Conservation (phyloP, 37 sponge, comb jelly and placozoan species). For the Haliclona indistincta region DNA sequence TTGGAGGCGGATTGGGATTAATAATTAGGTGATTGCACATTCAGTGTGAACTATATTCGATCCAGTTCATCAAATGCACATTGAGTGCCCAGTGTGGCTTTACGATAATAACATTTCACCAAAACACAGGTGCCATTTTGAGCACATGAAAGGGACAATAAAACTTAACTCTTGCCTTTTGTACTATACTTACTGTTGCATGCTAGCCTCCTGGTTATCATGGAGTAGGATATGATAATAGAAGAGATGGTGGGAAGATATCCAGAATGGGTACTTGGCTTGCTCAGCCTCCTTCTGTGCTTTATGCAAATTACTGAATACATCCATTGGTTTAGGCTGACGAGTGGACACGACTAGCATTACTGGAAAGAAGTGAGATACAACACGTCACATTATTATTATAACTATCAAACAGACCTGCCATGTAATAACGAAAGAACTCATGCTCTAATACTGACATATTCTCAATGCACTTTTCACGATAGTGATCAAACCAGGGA, state of each 20-base stretch:
- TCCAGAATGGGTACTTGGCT: constrained; percentile 63
- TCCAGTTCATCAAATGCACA: no score
- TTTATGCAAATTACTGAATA: constrained; percentile 47
- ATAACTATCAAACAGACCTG: constrained; percentile 29
- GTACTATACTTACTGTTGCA: constrained; percentile 25
- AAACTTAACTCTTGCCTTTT: no score
- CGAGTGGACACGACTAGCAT: constrained; percentile 73
- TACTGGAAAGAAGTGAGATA: constrained; percentile 30
- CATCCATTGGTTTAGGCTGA: constrained; percentile 62
- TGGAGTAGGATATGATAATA: constrained; percentile 80
- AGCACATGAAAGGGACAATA: no score
- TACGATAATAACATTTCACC: no score
- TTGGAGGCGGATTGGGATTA: no score
- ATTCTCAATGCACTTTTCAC: constrained; percentile 75
- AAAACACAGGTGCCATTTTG: no score
- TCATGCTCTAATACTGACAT: constrained; percentile 74
- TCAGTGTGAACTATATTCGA: no score
- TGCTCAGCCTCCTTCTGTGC: constrained; percentile 57
- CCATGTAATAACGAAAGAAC: constrained; percentile 64
- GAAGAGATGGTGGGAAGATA: constrained; percentile 56
- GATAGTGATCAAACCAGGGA: constrained; percentile 90
- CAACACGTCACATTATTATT: background rate
- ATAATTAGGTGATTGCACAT: no score
- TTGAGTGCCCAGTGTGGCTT: no score
- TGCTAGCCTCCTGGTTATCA: constrained; percentile 31